Conservation (phyloP, 1,140 invertebrate genomes). For the Drosophila quadrilineata region DNA sequence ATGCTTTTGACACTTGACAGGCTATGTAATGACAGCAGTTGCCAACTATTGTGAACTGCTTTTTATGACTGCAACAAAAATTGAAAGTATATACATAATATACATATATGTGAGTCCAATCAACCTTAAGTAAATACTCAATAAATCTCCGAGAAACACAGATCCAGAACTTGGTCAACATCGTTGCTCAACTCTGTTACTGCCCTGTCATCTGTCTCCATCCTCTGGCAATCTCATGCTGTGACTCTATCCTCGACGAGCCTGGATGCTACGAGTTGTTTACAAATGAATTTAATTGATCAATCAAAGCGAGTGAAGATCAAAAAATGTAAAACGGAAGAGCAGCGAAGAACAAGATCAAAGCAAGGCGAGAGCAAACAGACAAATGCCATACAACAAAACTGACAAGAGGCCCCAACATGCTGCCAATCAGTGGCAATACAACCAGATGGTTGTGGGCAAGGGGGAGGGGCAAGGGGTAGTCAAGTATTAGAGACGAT, state of each 20-base stretch:
- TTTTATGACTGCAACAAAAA: neutral
- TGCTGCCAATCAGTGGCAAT: conserved; percentile 52
- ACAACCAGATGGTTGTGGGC: too few relatives aligned
- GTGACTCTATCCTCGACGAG: neutral
- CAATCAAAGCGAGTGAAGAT: conserved; percentile 79
- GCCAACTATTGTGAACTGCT: neutral
- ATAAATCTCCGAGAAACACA: conserved; percentile 30
- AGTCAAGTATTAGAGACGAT: conserved; percentile 71
- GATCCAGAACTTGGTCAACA: neutral
- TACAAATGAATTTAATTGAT: conserved; percentile 80
- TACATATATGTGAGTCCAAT: too few relatives aligned
- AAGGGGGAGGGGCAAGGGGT: neutral
- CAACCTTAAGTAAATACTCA: too few relatives aligned
- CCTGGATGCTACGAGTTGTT: conserved; percentile 50
- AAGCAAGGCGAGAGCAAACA: conserved; percentile 67
- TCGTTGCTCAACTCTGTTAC: neutral
- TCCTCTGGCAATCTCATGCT: too few relatives aligned
- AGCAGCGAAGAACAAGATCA: conserved; percentile 76
- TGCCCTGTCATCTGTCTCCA: conserved; percentile 38
- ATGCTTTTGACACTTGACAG: conserved; percentile 76
- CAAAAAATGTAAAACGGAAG: too few relatives aligned
- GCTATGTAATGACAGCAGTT: conserved; percentile 60
- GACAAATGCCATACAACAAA: conserved; percentile 71
- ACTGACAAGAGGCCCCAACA: conserved; percentile 54
- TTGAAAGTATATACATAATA: too few relatives aligned